These are phyloP conservation scores for Cardinalis cardinalis DNA, from an alignment of 2,113 vertebrate species.

Conservation along the genomic window DNA sequence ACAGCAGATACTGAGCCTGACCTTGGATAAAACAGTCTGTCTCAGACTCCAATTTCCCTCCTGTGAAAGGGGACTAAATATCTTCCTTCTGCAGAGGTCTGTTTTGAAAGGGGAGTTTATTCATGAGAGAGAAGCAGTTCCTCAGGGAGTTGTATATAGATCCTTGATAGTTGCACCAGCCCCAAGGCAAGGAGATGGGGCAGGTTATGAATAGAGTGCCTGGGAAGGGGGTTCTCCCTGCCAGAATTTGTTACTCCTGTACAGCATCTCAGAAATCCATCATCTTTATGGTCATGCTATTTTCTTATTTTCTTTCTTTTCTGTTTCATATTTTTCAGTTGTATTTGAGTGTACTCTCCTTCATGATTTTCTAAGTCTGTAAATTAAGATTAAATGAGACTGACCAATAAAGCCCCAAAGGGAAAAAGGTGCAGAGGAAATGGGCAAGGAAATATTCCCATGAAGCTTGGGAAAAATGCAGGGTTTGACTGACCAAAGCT, in stretches of 20 bases:
- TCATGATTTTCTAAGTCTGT: neutral
- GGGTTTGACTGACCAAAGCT: neutral
- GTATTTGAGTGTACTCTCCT: neutral
- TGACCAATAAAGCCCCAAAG: neutral
- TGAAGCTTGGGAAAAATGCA: neutral
- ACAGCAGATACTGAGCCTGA: neutral
- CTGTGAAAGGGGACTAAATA: neutral
- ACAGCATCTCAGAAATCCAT: neutral
- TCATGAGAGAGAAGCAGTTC: neutral
- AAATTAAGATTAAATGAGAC: neutral
- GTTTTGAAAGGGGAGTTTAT: neutral
- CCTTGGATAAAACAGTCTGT: conserved; percentile 34
- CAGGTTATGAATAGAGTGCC: neutral
- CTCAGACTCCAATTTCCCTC: neutral
- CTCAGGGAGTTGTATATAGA: neutral
- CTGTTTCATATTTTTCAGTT: neutral
- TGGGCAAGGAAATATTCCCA: neutral
- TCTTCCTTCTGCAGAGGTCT: neutral
- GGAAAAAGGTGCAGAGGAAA: neutral
- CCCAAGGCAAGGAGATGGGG: neutral
- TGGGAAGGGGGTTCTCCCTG: neutral
- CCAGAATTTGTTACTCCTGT: neutral
- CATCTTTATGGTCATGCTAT: neutral
- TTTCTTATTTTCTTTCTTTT: neutral
- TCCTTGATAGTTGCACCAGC: neutral